These are phyloP conservation scores for Intoshia linei DNA, from an alignment of 1,140 invertebrate species.

Conservation along the genomic window DNA sequence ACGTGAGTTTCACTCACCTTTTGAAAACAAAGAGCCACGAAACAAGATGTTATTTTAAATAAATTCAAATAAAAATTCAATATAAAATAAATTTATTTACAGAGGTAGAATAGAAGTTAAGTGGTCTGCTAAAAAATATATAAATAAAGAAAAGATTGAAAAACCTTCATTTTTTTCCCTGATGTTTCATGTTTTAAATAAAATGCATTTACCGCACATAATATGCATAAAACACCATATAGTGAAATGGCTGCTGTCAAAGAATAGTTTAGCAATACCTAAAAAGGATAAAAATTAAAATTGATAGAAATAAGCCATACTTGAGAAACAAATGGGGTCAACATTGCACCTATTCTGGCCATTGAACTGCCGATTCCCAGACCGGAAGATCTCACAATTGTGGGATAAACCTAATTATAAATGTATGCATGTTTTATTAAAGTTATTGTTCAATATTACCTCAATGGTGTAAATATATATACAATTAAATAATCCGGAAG, in stretches of 20 bases:
- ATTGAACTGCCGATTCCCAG: slow-evolving; percentile 57
- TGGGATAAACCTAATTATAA: slow-evolving; percentile 42
- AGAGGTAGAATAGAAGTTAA: background rate
- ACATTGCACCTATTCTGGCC: slow-evolving; percentile 55
- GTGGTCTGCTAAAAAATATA: background rate
- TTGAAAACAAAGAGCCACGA: no score
- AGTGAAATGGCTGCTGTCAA: slow-evolving; percentile 3
- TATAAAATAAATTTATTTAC: background rate
- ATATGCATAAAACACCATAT: slow-evolving; percentile 7
- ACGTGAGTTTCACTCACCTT: no score
- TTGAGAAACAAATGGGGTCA: slow-evolving; percentile 64
- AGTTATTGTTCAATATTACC: slow-evolving; percentile 27
- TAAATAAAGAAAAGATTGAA: background rate
- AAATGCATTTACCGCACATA: slow-evolving; percentile 4
- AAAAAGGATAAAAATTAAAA: slow-evolving; percentile 1
- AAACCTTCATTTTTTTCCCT: slow-evolving; percentile 7
- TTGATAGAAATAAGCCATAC: slow-evolving; percentile 22
- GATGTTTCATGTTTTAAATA: slow-evolving; percentile 8
- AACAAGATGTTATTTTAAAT: no score
- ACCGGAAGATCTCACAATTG: slow-evolving; percentile 46
- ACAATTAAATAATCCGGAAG: slow-evolving; percentile 63
- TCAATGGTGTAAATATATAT: slow-evolving; percentile 77
- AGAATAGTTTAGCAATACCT: slow-evolving; percentile 6
- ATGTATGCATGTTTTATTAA: background rate
- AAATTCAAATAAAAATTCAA: no score